Conservation (phyloP, 2,888 invertebrate genomes). For the Eulithis testata region DNA sequence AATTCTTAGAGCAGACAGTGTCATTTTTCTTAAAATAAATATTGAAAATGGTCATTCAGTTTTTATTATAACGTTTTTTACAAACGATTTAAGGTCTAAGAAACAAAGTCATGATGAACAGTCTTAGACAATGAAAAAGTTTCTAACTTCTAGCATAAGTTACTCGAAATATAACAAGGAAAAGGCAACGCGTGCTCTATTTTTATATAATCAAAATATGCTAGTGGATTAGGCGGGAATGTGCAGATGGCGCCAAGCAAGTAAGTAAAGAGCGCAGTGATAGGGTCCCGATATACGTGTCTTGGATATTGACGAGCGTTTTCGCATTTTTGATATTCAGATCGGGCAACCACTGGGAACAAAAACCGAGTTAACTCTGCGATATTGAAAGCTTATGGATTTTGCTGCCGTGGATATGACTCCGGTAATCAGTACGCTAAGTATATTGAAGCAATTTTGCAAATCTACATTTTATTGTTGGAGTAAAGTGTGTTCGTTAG, state of each 20-base stretch:
- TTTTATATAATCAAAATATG: constrained; percentile 79
- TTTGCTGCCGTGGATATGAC: constrained; percentile 72
- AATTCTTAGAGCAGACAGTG: constrained; percentile 64
- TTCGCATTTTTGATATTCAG: constrained; percentile 84
- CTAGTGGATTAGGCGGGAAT: constrained; percentile 79
- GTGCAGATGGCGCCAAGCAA: constrained; percentile 80
- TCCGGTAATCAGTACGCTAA: constrained; percentile 64
- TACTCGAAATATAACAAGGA: constrained; percentile 22
- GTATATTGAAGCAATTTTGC: constrained; percentile 48
- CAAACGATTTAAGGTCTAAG: background rate
- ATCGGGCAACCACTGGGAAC: constrained; percentile 79
- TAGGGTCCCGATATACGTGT: constrained; percentile 84
- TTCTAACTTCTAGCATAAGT: constrained; percentile 11
- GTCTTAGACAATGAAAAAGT: constrained; percentile 2
- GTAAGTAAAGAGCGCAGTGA: constrained; percentile 83
- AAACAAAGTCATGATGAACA: background rate
- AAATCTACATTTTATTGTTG: constrained; percentile 36
- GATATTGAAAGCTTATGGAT: constrained; percentile 84
- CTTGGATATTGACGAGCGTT: constrained; percentile 79
- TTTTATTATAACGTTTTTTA: background rate
- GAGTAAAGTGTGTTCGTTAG: constrained; percentile 24
- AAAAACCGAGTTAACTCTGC: constrained; percentile 80
- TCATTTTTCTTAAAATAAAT: constrained; percentile 56
- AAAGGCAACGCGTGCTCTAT: constrained; percentile 58
- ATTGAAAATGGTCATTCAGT: constrained; percentile 8